Percentiles rank a stretch among this genome's conserved stretches.
phyloP scores from a whole-genome alignment of 1,140 invertebrate genomes.

The Eciton burchellii region DNA sequence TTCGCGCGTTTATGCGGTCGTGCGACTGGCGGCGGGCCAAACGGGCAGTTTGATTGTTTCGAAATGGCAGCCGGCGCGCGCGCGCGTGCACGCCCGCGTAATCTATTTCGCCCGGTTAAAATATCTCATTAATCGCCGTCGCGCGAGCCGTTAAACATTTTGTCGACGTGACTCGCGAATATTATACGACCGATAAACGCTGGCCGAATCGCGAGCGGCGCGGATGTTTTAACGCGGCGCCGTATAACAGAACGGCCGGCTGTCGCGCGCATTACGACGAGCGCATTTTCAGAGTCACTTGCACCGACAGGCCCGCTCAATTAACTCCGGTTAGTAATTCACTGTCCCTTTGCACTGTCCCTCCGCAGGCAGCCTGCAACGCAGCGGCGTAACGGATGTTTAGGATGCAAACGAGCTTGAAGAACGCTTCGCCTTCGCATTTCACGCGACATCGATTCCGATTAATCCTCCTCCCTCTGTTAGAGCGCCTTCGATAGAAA shows the following conservation, averaged over 20 bases:
- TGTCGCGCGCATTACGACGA: constrained; percentile 46
- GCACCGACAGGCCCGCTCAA: constrained; percentile 46
- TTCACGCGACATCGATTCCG: not conserved
- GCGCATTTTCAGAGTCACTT: constrained; percentile 53
- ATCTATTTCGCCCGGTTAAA: constrained; percentile 72
- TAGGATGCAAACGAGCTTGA: constrained; percentile 20
- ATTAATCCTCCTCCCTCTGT: not conserved
- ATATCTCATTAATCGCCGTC: constrained; percentile 73
- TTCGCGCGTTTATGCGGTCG: constrained; percentile 64
- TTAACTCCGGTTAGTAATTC: constrained; percentile 53
- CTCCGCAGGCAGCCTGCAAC: constrained; percentile 26
- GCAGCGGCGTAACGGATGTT: constrained; percentile 7
- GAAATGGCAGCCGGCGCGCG: constrained; percentile 61
- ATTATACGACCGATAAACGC: constrained; percentile 58
- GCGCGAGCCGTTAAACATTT: constrained; percentile 73
- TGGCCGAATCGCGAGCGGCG: constrained; percentile 51
- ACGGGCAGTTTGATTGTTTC: constrained; percentile 71
- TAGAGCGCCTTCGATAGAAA: too few relatives aligned
- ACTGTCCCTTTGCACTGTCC: constrained; percentile 45
- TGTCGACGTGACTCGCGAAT: constrained; percentile 49
- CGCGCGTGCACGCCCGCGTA: constrained; percentile 50
- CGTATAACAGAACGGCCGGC: constrained; percentile 38
- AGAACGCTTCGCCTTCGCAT: constrained; percentile 21
- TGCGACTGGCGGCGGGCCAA: constrained; percentile 60
- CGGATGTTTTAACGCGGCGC: constrained; percentile 44